phyloP scores from a whole-genome alignment of 2,888 invertebrate species.

The Campaea margaritaria region DNA sequence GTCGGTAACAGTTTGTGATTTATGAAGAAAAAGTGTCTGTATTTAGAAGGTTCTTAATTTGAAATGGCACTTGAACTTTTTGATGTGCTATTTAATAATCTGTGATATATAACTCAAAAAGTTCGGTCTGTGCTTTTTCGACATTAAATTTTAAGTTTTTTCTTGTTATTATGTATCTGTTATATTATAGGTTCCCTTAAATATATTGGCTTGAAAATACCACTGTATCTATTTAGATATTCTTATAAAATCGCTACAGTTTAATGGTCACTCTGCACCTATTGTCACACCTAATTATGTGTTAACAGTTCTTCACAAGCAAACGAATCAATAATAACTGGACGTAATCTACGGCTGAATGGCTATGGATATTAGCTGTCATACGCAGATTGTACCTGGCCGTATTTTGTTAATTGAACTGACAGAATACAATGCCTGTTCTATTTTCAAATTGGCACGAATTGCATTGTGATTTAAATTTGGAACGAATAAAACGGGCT shows the following conservation, averaged over 20 bases:
- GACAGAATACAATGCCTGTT: conserved; percentile 30
- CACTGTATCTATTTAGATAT: too few relatives aligned
- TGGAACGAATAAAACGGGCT: conserved; percentile 52
- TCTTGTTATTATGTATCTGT: too few relatives aligned
- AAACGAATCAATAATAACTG: not conserved
- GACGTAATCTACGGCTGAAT: conserved; percentile 3
- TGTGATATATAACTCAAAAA: too few relatives aligned
- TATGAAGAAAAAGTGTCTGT: not conserved
- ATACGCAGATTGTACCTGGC: conserved; percentile 22
- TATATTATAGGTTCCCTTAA: too few relatives aligned
- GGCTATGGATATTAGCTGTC: conserved; percentile 39
- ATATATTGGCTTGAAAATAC: too few relatives aligned
- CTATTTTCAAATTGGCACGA: conserved; percentile 56
- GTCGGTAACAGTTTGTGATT: not conserved
- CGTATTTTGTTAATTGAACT: conserved; percentile 28
- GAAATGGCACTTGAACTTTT: too few relatives aligned
- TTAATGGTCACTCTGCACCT: too few relatives aligned
- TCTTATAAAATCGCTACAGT: too few relatives aligned
- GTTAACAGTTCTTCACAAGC: not conserved
- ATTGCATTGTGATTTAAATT: conserved; percentile 45
- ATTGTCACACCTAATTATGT: not conserved
- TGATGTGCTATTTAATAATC: too few relatives aligned
- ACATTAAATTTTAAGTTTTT: too few relatives aligned
- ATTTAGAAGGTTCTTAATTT: not conserved
- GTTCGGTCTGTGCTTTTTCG: too few relatives aligned